Conservation (phyloP, 1,140 invertebrate genomes). For the Micrasema minimum region DNA sequence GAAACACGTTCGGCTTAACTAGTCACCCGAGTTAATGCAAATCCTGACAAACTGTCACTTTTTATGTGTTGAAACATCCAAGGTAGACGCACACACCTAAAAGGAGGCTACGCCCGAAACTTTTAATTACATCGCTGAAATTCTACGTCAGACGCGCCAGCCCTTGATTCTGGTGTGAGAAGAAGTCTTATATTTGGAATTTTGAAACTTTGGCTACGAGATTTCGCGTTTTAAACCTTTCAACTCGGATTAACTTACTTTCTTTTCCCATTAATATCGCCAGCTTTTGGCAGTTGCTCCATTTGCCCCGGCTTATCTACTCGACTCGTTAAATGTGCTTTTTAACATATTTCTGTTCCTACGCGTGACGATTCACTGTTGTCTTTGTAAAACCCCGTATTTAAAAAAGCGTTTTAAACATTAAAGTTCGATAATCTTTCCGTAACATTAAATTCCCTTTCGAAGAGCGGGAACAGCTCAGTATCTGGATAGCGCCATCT, state of each 20-base stretch:
- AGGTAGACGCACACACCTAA: conserved; percentile 29
- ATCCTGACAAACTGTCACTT: conserved; percentile 49
- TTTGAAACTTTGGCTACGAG: conserved; percentile 40
- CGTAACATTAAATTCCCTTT: conserved; percentile 7
- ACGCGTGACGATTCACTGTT: not conserved
- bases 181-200: conserved; percentile 30
- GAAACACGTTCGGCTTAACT: conserved; percentile 38
- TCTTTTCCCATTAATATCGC: conserved; percentile 47
- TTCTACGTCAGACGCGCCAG: conserved; percentile 28
- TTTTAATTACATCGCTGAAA: conserved; percentile 50
- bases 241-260: conserved; percentile 48
- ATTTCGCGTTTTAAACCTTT: conserved; percentile 49
- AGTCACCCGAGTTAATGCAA: conserved; percentile 47
- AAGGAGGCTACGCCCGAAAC: conserved; percentile 40
- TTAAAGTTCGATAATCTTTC: conserved; percentile 21
- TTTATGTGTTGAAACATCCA: conserved; percentile 38
- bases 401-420: not conserved
- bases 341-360: conserved; percentile 1
- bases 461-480: not conserved
- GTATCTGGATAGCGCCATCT: conserved; percentile 23
- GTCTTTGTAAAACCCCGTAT: not conserved
- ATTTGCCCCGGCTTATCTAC: conserved; percentile 24
- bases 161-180: conserved; percentile 20
- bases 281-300: conserved; percentile 29
- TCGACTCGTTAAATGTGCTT: conserved; percentile 13